Evolutionary conservation across 1,140 invertebrate genomes (phyloP), one percentile per base, ranked within the genome.

Genomic region (Hypsibius dujardini): DNA sequence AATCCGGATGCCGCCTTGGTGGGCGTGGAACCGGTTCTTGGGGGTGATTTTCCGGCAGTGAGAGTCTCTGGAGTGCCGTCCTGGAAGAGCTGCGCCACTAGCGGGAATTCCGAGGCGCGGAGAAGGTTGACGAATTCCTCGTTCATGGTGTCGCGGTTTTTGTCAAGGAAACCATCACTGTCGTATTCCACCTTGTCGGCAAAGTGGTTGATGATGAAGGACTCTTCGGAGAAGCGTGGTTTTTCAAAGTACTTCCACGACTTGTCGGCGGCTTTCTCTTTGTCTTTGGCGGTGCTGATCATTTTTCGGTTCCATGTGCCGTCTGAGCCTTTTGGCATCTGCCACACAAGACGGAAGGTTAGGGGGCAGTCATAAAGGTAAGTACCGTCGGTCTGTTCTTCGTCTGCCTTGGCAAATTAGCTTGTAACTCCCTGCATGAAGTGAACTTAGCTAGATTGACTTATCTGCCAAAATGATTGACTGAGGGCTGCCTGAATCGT

Each of bases 101-200:
- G 81, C 12, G 62, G 12, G 62, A 15, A 67, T 7, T 67, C 62
- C 3, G 12, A 15, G 0, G 62, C 62, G 42, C 62, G 62, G 15
- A 87, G 77, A 15, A 86, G 81, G 74, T 84, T 82, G 15, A 98
- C 85, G 77, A 97, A 90, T 77, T 97, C 93, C 77, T 95, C 92
- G 14, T 93, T 86, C 1, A 98, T 91, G 0, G 92, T 96, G 76
- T 98, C 95, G 1, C 92, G 81, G 79, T 98, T 98, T 81, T 98
- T 98, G 77, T 98, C 94, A 2, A 98, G 81, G 81, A 98, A 98
- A 1, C 95, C 95, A 47, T 82, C 83, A 42, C 87, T 87, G 77
- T 91, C 87, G 80, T 99, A 99, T 75, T 90, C 85, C 0, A 98
- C 95, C 72, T 87, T 86, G 76, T 94, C 92, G 67, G 78, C 70